A percentile compares a stretch with the other conserved stretches of the same genome.
Conservation (phyloP, 2,113 vertebrate genomes). For the Catagonus wagneri region DNA sequence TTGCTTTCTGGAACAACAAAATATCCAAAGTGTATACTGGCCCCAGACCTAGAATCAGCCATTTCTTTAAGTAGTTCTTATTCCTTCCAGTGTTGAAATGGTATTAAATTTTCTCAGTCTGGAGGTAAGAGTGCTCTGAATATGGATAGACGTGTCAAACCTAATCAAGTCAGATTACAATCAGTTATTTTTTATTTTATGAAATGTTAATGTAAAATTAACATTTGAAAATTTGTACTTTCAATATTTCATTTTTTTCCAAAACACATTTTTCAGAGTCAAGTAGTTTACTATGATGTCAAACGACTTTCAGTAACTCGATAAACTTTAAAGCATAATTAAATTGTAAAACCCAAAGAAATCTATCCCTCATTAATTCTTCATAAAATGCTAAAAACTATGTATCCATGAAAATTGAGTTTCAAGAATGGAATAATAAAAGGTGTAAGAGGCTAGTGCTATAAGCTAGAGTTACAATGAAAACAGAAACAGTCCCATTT, state of each 20-base stretch:
- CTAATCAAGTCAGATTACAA: neutral
- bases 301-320: neutral
- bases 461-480: neutral
- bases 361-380: neutral
- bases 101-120: neutral
- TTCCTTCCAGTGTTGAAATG: neutral
- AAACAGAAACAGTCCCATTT: neutral
- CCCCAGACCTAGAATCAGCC: neutral
- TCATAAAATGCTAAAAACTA: conserved; percentile 15
- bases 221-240: neutral
- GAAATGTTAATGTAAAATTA: neutral
- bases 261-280: neutral
- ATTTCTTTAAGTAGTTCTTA: neutral
- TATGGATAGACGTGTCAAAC: neutral
- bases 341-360: conserved; percentile 29
- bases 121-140: neutral
- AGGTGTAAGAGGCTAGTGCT: neutral
- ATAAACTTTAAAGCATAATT: neutral
- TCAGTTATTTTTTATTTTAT: neutral
- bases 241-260: neutral
- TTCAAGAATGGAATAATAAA: neutral
- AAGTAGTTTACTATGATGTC: neutral
- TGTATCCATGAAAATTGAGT: neutral
- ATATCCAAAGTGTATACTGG: neutral
- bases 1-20: neutral